Evolutionary conservation across 2,113 vertebrate species (phyloP).

Genomic region (Turnix velox): DNA sequence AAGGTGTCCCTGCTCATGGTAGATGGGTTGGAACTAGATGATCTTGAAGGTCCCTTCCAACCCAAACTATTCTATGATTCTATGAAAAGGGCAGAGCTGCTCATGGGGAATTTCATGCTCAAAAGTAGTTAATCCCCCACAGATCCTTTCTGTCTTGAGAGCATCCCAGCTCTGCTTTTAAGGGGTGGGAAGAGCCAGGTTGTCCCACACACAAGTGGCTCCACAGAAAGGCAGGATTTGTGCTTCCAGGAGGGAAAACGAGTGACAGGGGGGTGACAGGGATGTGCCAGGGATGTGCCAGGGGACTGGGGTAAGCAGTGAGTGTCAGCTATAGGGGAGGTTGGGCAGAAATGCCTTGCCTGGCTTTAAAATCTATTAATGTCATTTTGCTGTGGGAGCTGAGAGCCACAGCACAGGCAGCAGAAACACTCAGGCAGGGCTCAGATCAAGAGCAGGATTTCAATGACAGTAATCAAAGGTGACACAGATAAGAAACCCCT

Average conservation of each 20-base stretch:
- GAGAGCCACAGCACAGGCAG: conserved; percentile 7
- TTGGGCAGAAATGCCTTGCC: conserved; percentile 27
- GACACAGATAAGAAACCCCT: conserved; percentile 60
- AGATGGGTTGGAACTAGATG: no score
- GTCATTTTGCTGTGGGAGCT: conserved; percentile 7
- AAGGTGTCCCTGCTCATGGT: no score
- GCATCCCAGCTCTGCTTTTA: accelerated
- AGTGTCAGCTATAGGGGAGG: neutral
- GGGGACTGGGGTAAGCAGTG: neutral
- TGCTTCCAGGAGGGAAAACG: conserved; percentile 6
- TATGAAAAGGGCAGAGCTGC: neutral
- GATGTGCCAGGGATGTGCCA: neutral
- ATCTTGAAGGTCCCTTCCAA: no score
- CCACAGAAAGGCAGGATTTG: neutral
- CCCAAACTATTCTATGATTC: no score
- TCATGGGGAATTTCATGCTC: neutral
- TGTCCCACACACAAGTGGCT: neutral
- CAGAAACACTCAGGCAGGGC: neutral
- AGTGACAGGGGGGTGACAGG: neutral
- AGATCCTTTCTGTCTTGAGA: neutral
- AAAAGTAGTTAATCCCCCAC: neutral
- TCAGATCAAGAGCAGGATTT: conserved; percentile 63
- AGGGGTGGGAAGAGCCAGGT: neutral
- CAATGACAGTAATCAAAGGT: conserved; percentile 63
- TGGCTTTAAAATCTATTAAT: conserved; percentile 43